Evolutionary conservation across 1,140 invertebrate species (phyloP).

Genomic region (Ectropis grisescens): DNA sequence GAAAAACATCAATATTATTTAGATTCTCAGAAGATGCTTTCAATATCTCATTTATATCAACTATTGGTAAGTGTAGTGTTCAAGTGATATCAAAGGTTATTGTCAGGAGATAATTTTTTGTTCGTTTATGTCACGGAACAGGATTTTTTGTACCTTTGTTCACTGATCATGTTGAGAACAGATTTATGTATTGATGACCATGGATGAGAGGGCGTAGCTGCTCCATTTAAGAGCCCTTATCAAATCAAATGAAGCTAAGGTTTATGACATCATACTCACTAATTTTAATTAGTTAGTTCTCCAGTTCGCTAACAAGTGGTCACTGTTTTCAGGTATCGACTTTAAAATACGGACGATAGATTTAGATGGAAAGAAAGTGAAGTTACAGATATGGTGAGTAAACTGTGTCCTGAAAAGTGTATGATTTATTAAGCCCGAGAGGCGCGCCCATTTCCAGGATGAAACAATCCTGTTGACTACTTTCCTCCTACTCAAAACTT

Average conservation of each 20-base stretch:
- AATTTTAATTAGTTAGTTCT: constrained; percentile 57
- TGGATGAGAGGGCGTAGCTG: constrained; percentile 41
- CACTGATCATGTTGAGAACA: constrained; percentile 22
- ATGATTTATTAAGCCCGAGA: neutral
- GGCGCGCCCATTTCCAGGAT: constrained; percentile 3
- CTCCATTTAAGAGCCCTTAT: constrained; percentile 42
- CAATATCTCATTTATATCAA: constrained; percentile 98
- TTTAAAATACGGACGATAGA: constrained; percentile 99
- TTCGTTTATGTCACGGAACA: constrained; percentile 45
- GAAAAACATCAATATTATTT: constrained; percentile 98
- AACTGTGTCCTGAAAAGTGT: no score
- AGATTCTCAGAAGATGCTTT: constrained; percentile 99
- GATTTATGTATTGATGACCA: constrained; percentile 7
- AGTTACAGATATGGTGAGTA: constrained; percentile 96
- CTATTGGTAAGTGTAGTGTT: constrained; percentile 89
- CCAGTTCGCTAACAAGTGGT: constrained; percentile 26
- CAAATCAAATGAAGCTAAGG: constrained; percentile 43
- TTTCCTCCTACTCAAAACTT: no score
- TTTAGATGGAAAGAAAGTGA: constrained; percentile 97
- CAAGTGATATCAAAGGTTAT: constrained; percentile 58
- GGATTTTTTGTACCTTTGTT: constrained; percentile 49
- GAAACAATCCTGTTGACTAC: constrained; percentile 1
- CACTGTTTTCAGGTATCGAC: constrained; percentile 89
- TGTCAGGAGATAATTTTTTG: constrained; percentile 61
- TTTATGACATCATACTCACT: constrained; percentile 65